Percentiles rank a stretch among this genome's conserved stretches.
Conservation (phyloP, 1,140 invertebrate species). For the Bombus waltoni region DNA sequence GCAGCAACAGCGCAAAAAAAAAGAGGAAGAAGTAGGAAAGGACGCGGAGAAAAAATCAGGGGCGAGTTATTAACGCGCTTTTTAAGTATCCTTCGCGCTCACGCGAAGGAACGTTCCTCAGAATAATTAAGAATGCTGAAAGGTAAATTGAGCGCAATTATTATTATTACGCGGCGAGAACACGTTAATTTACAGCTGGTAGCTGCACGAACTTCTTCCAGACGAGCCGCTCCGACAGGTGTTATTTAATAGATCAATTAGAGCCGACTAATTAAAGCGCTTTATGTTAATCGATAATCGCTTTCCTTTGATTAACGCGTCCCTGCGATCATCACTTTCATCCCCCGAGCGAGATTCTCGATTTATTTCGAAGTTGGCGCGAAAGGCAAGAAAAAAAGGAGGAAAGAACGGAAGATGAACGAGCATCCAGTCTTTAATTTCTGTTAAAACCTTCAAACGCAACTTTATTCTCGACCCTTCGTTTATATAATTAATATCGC, state of each 20-base stretch:
- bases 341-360: neutral
- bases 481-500: conserved; percentile 6
- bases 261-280: conserved; percentile 29
- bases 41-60: too few relatives aligned
- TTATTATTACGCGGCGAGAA: conserved; percentile 18
- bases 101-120: neutral
- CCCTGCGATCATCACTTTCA: neutral
- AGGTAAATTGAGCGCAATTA: conserved; percentile 24
- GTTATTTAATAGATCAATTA: conserved; percentile 46
- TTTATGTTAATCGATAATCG: conserved; percentile 35
- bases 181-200: conserved; percentile 34
- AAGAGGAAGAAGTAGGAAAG: neutral
- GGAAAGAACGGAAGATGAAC: neutral
- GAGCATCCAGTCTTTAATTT: neutral
- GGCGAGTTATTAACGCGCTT: neutral
- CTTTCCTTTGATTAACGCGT: conserved; percentile 28
- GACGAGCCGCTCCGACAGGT: conserved; percentile 22
- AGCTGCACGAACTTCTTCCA: conserved; percentile 12
- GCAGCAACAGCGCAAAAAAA: neutral
- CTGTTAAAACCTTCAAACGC: conserved; percentile 11
- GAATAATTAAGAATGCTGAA: conserved; percentile 21
- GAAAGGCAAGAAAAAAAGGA: neutral
- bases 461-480: neutral
- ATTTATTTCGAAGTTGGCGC: conserved; percentile 10
- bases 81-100: neutral